Evolutionary conservation across 2,113 vertebrate genomes (phyloP).

Genomic region (Pandion haliaetus): DNA sequence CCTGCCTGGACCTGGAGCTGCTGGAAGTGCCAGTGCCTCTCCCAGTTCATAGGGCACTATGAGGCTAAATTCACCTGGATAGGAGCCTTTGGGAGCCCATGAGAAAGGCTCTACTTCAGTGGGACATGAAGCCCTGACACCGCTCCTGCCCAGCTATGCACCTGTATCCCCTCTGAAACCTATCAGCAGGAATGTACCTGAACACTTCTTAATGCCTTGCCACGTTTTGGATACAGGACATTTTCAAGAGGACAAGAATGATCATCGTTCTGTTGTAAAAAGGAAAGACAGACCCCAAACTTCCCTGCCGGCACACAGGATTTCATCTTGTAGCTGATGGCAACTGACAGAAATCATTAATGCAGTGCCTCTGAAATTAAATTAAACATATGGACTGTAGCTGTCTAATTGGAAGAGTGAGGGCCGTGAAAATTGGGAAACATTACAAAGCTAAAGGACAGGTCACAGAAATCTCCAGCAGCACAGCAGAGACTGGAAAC

Average conservation of each 20-base stretch:
- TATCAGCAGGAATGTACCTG: not conserved
- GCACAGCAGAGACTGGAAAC: not conserved
- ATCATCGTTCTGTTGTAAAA: not conserved
- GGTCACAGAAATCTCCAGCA: not conserved
- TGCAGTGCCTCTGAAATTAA: not conserved
- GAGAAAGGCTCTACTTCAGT: not conserved
- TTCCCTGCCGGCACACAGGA: not conserved
- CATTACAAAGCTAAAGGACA: not conserved
- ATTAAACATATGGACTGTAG: not conserved
- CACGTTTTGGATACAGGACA: not conserved
- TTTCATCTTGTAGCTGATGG: slow-evolving; percentile 8
- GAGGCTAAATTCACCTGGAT: not conserved
- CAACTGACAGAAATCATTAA: not conserved
- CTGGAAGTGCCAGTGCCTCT: not conserved
- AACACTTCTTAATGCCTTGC: not conserved
- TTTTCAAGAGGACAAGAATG: not conserved
- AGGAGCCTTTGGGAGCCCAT: not conserved
- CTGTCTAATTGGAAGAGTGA: not conserved
- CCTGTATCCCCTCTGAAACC: not conserved
- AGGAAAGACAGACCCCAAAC: not conserved
- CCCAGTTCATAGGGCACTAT: not conserved
- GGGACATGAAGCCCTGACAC: no score
- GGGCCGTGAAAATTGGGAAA: not conserved
- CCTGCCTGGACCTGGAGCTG: not conserved
- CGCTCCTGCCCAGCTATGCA: not conserved